Evolutionary conservation across 2,113 vertebrate genomes (phyloP).

Genomic region (Cnemophilus loriae): DNA sequence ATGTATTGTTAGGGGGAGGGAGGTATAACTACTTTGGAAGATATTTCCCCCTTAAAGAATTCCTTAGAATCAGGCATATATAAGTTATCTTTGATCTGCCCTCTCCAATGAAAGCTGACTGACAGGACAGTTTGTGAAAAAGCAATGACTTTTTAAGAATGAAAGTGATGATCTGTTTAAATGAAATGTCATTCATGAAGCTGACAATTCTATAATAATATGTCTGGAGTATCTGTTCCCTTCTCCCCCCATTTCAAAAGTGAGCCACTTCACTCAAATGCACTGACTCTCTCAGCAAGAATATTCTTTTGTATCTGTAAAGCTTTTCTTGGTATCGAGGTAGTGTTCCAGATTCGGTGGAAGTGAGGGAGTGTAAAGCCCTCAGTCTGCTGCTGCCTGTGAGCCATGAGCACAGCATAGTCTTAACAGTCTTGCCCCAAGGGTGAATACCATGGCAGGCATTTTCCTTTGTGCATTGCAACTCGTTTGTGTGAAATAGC

Average conservation of each 20-base stretch:
- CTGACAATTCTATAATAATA: neutral
- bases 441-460: neutral
- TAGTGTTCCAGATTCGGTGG: neutral
- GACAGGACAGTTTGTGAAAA: neutral
- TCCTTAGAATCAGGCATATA: neutral
- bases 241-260: neutral
- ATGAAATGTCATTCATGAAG: neutral
- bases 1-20: too few species aligned
- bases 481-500: neutral
- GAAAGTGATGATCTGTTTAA: neutral
- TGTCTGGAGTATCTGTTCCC: neutral
- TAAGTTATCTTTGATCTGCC: neutral
- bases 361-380: neutral
- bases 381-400: neutral
- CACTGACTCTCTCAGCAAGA: neutral
- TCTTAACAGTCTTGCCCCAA: neutral
- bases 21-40: neutral
- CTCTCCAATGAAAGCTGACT: neutral
- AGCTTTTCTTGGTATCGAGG: conserved; percentile 13
- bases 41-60: neutral
- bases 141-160: neutral
- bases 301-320: neutral
- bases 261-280: neutral
- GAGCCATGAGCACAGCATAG: neutral
- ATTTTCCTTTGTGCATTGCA: neutral